phyloP scores from a whole-genome alignment of 2,888 invertebrate species.

The Spisula solida region DNA sequence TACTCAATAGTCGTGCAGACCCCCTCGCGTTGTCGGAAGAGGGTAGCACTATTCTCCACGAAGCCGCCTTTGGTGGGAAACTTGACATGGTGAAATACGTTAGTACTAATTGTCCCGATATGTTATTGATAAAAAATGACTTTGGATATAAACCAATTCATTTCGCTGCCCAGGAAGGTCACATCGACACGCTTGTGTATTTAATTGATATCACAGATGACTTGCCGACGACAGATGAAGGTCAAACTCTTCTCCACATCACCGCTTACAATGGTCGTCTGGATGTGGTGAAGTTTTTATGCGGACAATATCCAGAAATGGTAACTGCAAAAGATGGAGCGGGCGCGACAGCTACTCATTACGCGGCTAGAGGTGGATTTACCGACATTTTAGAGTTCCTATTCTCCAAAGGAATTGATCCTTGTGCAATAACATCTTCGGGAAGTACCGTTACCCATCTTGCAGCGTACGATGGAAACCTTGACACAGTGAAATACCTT shows the following conservation, averaged over 20 bases:
- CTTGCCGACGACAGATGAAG: slow-evolving; percentile 50
- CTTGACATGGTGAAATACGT: slow-evolving; percentile 62
- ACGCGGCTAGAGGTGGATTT: slow-evolving; percentile 65
- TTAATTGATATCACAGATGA: slow-evolving; percentile 32
- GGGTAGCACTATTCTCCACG: slow-evolving; percentile 64
- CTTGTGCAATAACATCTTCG: slow-evolving; percentile 39
- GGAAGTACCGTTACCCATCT: slow-evolving; percentile 63
- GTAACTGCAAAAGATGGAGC: slow-evolving; percentile 42
- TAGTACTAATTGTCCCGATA: slow-evolving; percentile 46
- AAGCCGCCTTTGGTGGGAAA: slow-evolving; percentile 65
- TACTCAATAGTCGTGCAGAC: slow-evolving; percentile 45
- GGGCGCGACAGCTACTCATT: slow-evolving; percentile 57
- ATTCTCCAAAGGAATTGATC: slow-evolving; percentile 42
- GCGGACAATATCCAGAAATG: slow-evolving; percentile 43
- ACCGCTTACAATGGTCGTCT: slow-evolving; percentile 63
- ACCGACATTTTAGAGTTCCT: slow-evolving; percentile 51
- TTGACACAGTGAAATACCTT: slow-evolving; percentile 54
- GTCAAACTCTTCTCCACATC: slow-evolving; percentile 66
- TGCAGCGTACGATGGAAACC: slow-evolving; percentile 57
- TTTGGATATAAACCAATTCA: slow-evolving; percentile 55
- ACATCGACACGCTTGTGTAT: slow-evolving; percentile 44
- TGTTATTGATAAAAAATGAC: slow-evolving; percentile 43
- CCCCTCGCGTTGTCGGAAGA: slow-evolving; percentile 54
- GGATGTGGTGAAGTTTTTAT: slow-evolving; percentile 55
- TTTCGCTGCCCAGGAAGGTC: slow-evolving; percentile 68